phyloP scores from a whole-genome alignment of 2,888 invertebrate species.

The Lamproptera curius region DNA sequence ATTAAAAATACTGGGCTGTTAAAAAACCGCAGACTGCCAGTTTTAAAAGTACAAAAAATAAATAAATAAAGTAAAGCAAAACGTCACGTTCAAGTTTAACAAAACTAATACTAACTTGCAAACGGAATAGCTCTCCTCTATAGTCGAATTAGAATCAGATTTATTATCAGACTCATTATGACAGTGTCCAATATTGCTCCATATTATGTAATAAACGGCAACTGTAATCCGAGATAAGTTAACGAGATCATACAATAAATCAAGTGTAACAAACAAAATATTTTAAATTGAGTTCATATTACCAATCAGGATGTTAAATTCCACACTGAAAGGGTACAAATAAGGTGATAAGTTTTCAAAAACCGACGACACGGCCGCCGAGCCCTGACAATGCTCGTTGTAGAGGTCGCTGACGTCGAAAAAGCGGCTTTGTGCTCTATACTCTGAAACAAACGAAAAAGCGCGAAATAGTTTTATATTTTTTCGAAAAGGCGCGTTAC shows the following conservation, averaged over 20 bases:
- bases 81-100: background rate
- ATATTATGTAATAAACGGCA: slow-evolving; percentile 85
- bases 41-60: too few relatives aligned
- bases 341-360: slow-evolving; percentile 84
- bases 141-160: slow-evolving; percentile 45
- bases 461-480: background rate
- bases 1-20: too few relatives aligned
- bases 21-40: too few relatives aligned
- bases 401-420: slow-evolving; percentile 58
- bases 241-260: background rate
- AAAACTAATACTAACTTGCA: slow-evolving; percentile 47
- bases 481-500: background rate
- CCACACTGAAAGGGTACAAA: slow-evolving; percentile 88
- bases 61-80: too few relatives aligned
- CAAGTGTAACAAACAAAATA: slow-evolving; percentile 18
- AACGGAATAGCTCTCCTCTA: slow-evolving; percentile 49
- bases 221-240: slow-evolving; percentile 68
- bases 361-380: slow-evolving; percentile 64
- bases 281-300: slow-evolving; percentile 28
- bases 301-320: slow-evolving; percentile 88
- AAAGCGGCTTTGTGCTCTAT: slow-evolving; percentile 26
- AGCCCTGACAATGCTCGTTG: slow-evolving; percentile 65
- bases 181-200: slow-evolving; percentile 84
- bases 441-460: slow-evolving; percentile 15
- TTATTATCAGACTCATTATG: slow-evolving; percentile 53